A percentile compares a stretch with the other conserved stretches of the same genome.
Conservation (phyloP, 1,140 invertebrate species). For the Platyscapa corneri region DNA sequence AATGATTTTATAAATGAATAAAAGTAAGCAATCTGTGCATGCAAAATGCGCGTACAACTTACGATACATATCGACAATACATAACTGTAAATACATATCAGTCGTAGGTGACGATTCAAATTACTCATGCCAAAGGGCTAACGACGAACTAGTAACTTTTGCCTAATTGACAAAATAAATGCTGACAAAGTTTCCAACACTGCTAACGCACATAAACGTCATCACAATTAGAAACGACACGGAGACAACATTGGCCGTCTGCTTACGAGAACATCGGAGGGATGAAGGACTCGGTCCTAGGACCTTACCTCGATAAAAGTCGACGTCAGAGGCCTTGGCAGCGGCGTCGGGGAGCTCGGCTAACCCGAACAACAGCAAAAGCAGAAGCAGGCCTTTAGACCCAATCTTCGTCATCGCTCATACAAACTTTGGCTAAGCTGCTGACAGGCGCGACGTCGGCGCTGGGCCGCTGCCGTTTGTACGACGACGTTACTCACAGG, state of each 20-base stretch:
- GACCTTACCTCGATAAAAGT: conserved; percentile 1
- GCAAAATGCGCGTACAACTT: too few species aligned
- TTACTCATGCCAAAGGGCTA: too few species aligned
- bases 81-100: too few species aligned
- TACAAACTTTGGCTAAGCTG: background rate
- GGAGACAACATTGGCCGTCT: background rate
- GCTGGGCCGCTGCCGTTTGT: background rate
- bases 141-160: too few species aligned
- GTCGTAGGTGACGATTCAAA: too few species aligned
- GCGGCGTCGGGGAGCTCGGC: background rate
- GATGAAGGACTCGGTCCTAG: background rate
- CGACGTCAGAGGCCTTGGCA: background rate
- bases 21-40: too few species aligned
- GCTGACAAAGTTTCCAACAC: too few species aligned
- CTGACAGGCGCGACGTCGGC: background rate
- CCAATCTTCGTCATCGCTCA: conserved; percentile 11
- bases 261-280: background rate
- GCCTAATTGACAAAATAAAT: too few species aligned
- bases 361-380: background rate
- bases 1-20: too few species aligned
- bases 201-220: background rate
- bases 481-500: background rate
- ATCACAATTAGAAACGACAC: background rate
- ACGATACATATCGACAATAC: too few species aligned
- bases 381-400: background rate